Base-by-base conservation (phyloP, 1,140 invertebrate genomes). In the Laupala kohalensis region DNA sequence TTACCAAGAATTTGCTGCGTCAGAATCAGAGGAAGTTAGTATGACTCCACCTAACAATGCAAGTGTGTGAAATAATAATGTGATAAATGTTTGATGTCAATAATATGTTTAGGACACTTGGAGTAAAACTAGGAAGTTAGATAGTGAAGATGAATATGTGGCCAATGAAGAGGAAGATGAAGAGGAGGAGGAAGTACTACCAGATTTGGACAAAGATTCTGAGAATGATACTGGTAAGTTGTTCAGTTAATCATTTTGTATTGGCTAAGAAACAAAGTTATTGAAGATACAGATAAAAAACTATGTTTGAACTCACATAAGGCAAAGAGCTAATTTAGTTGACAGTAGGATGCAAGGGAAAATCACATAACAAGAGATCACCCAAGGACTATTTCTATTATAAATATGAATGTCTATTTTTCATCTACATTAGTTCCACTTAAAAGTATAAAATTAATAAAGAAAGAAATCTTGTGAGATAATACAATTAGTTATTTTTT, bases 1-100 rank as follows among this genome's bases (percentile, higher is more conserved):
- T 75, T 91, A 90, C 77, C 83, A 89, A 53, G 88, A 90, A 80
- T 84, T 83, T 74, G 81, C 84, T 74, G 88, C 83, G 78, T 87
- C 81, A 73, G 88, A 83, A 78, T 88, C 86, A 23, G 88, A 89
- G 76, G 87, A 88, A 78, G 88, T 89, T 78, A 24, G 29, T 65
- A 25, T 68, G n/a, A n/a, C n/a, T n/a, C n/a, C n/a, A n/a, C n/a
- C n/a, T n/a, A n/a, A n/a, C n/a, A n/a, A n/a, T n/a, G n/a, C n/a
- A n/a, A n/a, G n/a, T n/a, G n/a, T n/a, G n/a, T n/a, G n/a, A n/a
- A n/a, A n/a, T n/a, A n/a, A n/a, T n/a, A n/a, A n/a, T n/a, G n/a
- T n/a, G n/a, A n/a, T n/a, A n/a, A n/a, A n/a, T n/a, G n/a, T n/a
- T n/a, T n/a, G n/a, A n/a, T n/a, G n/a, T n/a, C n/a, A n/a, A n/a